Percentiles rank a stretch among this genome's conserved stretches.
These are phyloP conservation scores for Cinclus mexicanus DNA, from an alignment of 2,113 vertebrate species.

Conservation along the genomic window DNA sequence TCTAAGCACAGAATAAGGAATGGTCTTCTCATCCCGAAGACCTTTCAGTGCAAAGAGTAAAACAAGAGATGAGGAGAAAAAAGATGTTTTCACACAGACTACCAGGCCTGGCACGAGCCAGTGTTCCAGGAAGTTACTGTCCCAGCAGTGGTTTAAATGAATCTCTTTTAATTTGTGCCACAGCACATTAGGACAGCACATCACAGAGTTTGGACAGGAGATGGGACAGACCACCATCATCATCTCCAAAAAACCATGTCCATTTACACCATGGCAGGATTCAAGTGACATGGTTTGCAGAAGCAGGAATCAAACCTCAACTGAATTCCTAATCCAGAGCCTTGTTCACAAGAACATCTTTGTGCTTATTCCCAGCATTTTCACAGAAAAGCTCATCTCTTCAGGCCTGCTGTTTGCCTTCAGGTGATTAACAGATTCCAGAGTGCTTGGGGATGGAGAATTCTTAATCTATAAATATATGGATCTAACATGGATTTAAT, in stretches of 20 bases:
- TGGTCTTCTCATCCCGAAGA: background rate
- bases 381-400: background rate
- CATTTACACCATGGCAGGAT: fast-evolving
- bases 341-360: background rate
- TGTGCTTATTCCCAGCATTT: background rate
- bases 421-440: constrained; percentile 3
- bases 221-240: background rate
- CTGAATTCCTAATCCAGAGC: background rate
- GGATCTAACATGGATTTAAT: constrained; percentile 24
- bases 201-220: fast-evolving
- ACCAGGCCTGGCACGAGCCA: background rate
- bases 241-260: background rate
- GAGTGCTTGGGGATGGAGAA: background rate
- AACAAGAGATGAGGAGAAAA: background rate
- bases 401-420: background rate
- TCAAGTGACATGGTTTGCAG: background rate
- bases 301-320: background rate
- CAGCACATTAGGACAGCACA: background rate
- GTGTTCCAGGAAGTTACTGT: background rate
- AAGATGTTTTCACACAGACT: background rate
- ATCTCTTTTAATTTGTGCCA: background rate
- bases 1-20: background rate
- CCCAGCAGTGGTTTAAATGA: background rate
- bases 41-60: background rate
- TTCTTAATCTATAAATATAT: constrained; percentile 27